Evolutionary conservation across 2,888 invertebrate species (phyloP).

Genomic region (Volucella inflata): DNA sequence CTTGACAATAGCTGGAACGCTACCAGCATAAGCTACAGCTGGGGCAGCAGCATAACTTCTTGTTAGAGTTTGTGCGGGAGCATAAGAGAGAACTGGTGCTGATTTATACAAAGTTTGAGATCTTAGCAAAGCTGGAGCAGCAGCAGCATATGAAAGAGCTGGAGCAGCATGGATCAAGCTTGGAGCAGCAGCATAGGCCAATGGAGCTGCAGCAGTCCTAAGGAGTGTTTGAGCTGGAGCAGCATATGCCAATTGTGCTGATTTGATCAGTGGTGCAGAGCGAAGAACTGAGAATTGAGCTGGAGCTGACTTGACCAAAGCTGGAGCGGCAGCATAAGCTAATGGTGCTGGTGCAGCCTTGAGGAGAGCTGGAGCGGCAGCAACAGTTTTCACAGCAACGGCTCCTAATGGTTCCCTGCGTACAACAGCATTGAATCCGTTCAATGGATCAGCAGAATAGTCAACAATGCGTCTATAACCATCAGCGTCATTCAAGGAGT

Average conservation of each 20-base stretch:
- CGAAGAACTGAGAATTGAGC: not conserved
- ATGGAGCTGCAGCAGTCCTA: constrained; percentile 58
- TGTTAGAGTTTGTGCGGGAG: constrained; percentile 37
- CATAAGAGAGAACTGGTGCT: constrained; percentile 52
- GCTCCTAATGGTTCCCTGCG: constrained; percentile 83
- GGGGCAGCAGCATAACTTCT: constrained; percentile 51
- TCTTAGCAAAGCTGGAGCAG: constrained; percentile 76
- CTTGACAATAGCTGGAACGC: constrained; percentile 44
- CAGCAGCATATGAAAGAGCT: constrained; percentile 76
- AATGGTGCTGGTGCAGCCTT: constrained; percentile 54
- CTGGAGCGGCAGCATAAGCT: constrained; percentile 68
- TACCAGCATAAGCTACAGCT: constrained; percentile 35
- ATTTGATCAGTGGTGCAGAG: too few relatives aligned
- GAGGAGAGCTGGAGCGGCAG: constrained; percentile 68
- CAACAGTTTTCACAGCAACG: constrained; percentile 72
- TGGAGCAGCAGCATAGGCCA: constrained; percentile 76
- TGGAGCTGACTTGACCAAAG: constrained; percentile 29
- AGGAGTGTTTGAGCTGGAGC: constrained; percentile 1
- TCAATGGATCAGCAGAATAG: constrained; percentile 84
- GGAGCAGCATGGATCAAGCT: constrained; percentile 73
- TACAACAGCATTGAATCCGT: constrained; percentile 85
- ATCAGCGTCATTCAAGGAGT: constrained; percentile 85
- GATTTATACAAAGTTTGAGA: constrained; percentile 54
- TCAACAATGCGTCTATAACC: constrained; percentile 85
- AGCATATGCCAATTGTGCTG: not conserved